Base-by-base conservation (phyloP, 1,140 invertebrate species). In the Drosophila aff. region DNA sequence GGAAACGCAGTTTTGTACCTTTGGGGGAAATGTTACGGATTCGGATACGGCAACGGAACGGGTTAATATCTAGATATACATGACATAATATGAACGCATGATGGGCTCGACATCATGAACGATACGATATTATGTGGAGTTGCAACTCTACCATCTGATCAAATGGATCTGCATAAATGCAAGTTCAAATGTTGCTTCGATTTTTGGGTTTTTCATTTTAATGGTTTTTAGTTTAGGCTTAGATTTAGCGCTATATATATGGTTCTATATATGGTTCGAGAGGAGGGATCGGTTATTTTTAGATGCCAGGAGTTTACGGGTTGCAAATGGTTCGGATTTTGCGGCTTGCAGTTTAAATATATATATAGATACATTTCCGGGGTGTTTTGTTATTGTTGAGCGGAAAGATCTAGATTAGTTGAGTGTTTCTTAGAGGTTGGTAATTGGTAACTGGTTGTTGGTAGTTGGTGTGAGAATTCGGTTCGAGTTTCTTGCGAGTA, bases 81-180 rank as follows among this genome's bases (percentile, higher is more conserved):
- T 80, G 85, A 77, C 85, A 90, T 90, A 90, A 90, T 90, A 90
- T 90, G 85, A 90, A 90, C 85, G 85, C 85, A 85, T 91, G 81
- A 91, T 91, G 86, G 81, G 62, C 68, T 67, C 76, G 77, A 80
- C 78, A 80, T 80, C 78, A 80, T 80, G 78, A 80, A 75, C 85
- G 85, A 82, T 90, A 90, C 85, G 85, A 89, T 92, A 92, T 92
- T 92, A 92, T 92, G 91, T 92, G 91, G 91, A 92, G 91, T 92
- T 92, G 91, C 91, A 92, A 92, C 87, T 92, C 91, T 90, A 92
- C 91, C 91, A 92, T 92, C 91, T 90, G 87, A 82, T 92, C 76
- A 82, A 79, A 89, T 89, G 85, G 82, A 82, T 91, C 79, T 91
- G 84, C 84, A 84, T 87, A 83, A 87, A 87, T 87, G 84, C 84